These are phyloP conservation scores for Prolemur simus DNA, from an alignment of 2,113 vertebrate species.

Conservation along the genomic window DNA sequence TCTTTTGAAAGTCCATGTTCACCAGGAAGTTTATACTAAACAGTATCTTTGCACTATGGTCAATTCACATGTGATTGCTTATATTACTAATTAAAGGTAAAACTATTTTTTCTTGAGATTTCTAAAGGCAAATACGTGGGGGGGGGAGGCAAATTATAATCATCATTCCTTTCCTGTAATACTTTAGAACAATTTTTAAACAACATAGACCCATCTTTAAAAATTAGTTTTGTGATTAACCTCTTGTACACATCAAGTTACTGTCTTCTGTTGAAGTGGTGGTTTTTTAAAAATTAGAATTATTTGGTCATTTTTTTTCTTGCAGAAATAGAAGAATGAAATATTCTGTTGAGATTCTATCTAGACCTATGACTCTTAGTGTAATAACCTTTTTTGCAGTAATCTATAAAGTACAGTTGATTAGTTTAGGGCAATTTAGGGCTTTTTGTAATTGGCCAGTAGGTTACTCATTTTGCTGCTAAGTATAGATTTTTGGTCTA, in stretches of 20 bases:
- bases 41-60: slow-evolving; percentile 1
- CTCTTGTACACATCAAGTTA: neutral
- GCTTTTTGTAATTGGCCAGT: slow-evolving; percentile 74
- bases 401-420: slow-evolving; percentile 31
- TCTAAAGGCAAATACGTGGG: neutral
- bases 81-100: neutral
- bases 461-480: slow-evolving; percentile 83
- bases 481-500: slow-evolving; percentile 78
- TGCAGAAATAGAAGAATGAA: slow-evolving; percentile 26
- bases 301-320: neutral
- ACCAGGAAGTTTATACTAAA: slow-evolving; percentile 7
- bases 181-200: neutral
- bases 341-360: slow-evolving; percentile 1
- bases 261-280: neutral
- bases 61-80: slow-evolving; percentile 17
- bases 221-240: slow-evolving; percentile 33
- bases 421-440: slow-evolving; percentile 26
- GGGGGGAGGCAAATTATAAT: neutral
- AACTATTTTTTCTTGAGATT: slow-evolving; percentile 25
- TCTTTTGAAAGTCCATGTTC: slow-evolving; percentile 19
- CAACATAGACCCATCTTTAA: neutral
- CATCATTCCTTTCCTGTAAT: neutral
- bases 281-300: slow-evolving; percentile 32
- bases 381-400: neutral
- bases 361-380: neutral